Base-by-base conservation (phyloP, 2,797 vertebrate genomes). In the Selene dorsalis region DNA sequence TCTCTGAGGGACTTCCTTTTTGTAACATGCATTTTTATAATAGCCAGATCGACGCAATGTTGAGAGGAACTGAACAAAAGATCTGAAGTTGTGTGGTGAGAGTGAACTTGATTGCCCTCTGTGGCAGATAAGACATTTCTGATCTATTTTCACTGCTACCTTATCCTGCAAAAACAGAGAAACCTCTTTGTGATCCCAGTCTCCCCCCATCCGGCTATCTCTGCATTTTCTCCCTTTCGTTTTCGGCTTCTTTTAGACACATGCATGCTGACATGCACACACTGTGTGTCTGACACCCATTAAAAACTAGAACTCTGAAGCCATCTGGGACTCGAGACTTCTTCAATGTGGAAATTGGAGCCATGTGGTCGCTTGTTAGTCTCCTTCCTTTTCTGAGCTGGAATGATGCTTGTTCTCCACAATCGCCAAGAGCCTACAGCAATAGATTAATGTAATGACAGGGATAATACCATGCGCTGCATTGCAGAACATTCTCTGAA, bases 311-410 rank as follows among this genome's bases (percentile, higher is more conserved):
- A 89, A 70, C 68, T 81, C 76, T 78, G 77, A 73, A 77, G 73
- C 79, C 84, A 88, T 92, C 79, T 85, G 86, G 86, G 86, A 79
- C 71, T 79, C 70, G 18, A 85, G 88, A 79, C 64, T 63, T 85
- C 72, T 84, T 83, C 73, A 84, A n/a, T 91, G 84, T 89, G 79
- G 79, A 89, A 91, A 89, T 88, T 81, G 64, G 82, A 84, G 83
- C 88, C 89, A 91, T 91, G 84, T 83, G 88, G 83, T 77, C 4
- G 45, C 83, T 90, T 84, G 81, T 91, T 84, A 82, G 74, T 61
- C 64, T 83, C 58, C 58, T 80, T 82, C 72, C 73, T 74, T 82
- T 73, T 84, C 64, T 60, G 47, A 69, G 63, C 61, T 72, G 63
- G 71, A 86, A 83, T 67, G 58, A 77, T 48, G 57, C 83, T 76